phyloP scores from a whole-genome alignment of 2,888 invertebrate species.

The Calliopum simillimum region DNA sequence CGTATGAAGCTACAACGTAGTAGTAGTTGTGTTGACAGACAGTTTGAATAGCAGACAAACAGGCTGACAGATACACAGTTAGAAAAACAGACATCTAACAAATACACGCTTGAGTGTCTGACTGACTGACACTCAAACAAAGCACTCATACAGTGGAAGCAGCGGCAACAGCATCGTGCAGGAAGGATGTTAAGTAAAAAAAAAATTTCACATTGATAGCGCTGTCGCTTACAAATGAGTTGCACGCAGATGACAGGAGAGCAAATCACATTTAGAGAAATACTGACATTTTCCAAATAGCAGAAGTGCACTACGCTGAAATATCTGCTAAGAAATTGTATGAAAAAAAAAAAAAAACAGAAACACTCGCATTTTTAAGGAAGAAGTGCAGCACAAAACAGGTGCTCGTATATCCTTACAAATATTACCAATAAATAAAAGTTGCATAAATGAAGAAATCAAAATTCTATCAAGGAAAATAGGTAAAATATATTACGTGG shows the following conservation, averaged over 20 bases:
- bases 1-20: neutral
- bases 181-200: constrained; percentile 4
- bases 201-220: neutral
- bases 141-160: too few species aligned
- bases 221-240: neutral
- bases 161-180: neutral
- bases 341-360: neutral
- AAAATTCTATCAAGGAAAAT: too few species aligned
- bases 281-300: neutral
- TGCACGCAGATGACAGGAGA: neutral
- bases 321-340: neutral
- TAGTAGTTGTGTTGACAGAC: neutral
- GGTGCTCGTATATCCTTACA: too few species aligned
- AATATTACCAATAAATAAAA: too few species aligned
- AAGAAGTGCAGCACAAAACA: neutral
- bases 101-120: neutral
- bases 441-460: too few species aligned
- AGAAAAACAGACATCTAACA: neutral
- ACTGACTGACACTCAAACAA: neutral
- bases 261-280: neutral
- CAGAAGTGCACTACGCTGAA: neutral
- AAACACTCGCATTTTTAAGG: neutral
- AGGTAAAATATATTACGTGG: too few species aligned
- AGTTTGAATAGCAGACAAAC: neutral
- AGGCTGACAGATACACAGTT: neutral